Conservation (phyloP, 2,888 invertebrate genomes). For the Dryomyza anilis region DNA sequence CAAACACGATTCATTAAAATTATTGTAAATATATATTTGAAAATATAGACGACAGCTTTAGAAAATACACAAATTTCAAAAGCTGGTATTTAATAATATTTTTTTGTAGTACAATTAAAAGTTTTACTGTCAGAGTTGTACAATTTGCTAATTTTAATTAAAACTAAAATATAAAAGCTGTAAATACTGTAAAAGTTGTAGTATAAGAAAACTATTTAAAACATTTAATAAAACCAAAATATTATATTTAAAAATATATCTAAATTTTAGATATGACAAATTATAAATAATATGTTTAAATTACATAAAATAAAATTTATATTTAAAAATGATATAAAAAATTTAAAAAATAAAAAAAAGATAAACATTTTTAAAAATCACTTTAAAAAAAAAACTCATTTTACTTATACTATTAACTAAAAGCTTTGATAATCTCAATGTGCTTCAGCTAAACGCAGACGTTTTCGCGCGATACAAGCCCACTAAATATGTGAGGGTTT, state of each 20-base stretch:
- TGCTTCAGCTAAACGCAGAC: neutral
- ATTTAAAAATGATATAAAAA: conserved; percentile 1
- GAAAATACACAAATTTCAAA: too few species aligned
- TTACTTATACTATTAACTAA: conserved; percentile 2
- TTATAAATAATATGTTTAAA: too few species aligned
- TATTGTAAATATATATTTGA: too few species aligned
- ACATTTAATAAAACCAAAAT: neutral
- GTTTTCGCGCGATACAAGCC: neutral
- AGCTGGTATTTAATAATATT: too few species aligned
- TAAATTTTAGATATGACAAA: neutral
- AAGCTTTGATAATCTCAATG: conserved; percentile 23
- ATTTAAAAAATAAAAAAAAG: neutral
- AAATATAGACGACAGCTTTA: too few species aligned
- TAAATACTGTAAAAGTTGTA: neutral
- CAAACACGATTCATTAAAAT: too few species aligned
- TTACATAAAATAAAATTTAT: too few species aligned
- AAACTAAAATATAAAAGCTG: too few species aligned
- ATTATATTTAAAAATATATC: neutral
- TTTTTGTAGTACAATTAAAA: too few species aligned
- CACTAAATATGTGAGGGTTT: neutral
- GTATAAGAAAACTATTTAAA: conserved; percentile 2
- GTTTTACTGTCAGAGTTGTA: too few species aligned
- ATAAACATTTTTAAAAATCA: neutral
- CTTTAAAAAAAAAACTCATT: neutral
- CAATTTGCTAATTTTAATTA: too few species aligned